Conservation (phyloP, 2,797 vertebrate genomes). For the Centropyge bicolor region DNA sequence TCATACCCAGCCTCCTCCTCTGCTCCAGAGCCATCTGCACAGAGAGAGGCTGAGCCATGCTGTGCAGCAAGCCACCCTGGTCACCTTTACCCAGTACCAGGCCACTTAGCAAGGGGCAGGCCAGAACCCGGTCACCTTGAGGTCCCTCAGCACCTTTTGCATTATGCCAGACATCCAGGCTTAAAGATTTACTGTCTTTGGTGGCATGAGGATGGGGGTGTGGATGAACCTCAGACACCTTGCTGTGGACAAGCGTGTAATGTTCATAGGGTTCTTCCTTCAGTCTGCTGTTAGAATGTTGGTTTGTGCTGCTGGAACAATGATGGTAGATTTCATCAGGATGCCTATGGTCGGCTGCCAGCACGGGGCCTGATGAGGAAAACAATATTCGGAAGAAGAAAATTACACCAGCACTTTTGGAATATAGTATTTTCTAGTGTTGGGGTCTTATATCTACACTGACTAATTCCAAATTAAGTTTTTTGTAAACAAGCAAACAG, state of each 20-base stretch:
- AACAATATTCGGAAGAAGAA: conserved; percentile 23
- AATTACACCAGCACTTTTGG: neutral
- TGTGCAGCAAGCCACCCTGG: conserved; percentile 79
- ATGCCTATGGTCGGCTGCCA: conserved; percentile 72
- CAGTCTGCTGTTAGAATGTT: conserved; percentile 76
- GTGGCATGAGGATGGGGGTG: conserved; percentile 65
- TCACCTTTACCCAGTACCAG: conserved; percentile 82
- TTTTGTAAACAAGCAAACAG: neutral
- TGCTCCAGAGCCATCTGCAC: conserved; percentile 86
- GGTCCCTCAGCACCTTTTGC: conserved; percentile 43
- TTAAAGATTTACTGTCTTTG: conserved; percentile 80
- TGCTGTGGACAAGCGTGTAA: conserved; percentile 63
- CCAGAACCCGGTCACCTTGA: conserved; percentile 62
- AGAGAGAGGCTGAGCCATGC: conserved; percentile 82
- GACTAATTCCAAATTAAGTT: neutral
- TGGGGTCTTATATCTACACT: neutral
- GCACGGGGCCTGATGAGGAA: conserved; percentile 69
- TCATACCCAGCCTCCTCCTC: conserved; percentile 83
- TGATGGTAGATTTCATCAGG: conserved; percentile 70
- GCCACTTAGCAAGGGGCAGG: conserved; percentile 72
- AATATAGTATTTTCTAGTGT: neutral
- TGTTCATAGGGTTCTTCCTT: conserved; percentile 86
- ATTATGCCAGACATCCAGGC: conserved; percentile 67
- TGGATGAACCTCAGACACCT: conserved; percentile 67
- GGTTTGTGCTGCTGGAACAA: conserved; percentile 76